phyloP scores from a whole-genome alignment of 2,888 invertebrate species.

The Synergus japonicus region DNA sequence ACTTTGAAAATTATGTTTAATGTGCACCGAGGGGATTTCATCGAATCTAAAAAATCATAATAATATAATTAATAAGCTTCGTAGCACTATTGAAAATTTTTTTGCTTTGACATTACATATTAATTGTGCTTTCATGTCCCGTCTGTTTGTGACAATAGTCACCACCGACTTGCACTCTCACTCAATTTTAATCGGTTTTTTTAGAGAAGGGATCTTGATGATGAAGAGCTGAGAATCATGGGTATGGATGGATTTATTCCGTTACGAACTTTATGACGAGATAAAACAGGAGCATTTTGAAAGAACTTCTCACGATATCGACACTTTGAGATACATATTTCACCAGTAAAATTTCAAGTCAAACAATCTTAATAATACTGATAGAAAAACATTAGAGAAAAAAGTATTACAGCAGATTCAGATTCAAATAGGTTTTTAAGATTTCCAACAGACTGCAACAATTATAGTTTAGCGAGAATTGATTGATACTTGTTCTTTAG shows the following conservation, averaged over 20 bases:
- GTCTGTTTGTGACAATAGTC: slow-evolving; percentile 50
- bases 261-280: slow-evolving; percentile 71
- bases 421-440: background rate
- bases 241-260: slow-evolving; percentile 75
- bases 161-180: slow-evolving; percentile 54
- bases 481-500: background rate
- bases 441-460: background rate
- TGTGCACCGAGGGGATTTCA: slow-evolving; percentile 56
- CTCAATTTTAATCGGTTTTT: slow-evolving; percentile 69
- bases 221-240: slow-evolving; percentile 73
- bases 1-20: slow-evolving; percentile 75
- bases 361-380: background rate
- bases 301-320: slow-evolving; percentile 24
- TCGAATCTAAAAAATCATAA: slow-evolving; percentile 38
- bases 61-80: slow-evolving; percentile 53
- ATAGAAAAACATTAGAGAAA: background rate
- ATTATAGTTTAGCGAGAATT: background rate
- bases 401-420: slow-evolving; percentile 18
- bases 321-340: background rate
- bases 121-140: slow-evolving; percentile 59
- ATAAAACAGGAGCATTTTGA: slow-evolving; percentile 45
- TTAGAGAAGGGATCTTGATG: slow-evolving; percentile 68
- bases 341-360: background rate
- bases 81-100: slow-evolving; percentile 39
- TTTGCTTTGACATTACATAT: slow-evolving; percentile 44